These are phyloP conservation scores for Mus spicilegus DNA, from an alignment of 2,113 vertebrate species.

Conservation along the genomic window DNA sequence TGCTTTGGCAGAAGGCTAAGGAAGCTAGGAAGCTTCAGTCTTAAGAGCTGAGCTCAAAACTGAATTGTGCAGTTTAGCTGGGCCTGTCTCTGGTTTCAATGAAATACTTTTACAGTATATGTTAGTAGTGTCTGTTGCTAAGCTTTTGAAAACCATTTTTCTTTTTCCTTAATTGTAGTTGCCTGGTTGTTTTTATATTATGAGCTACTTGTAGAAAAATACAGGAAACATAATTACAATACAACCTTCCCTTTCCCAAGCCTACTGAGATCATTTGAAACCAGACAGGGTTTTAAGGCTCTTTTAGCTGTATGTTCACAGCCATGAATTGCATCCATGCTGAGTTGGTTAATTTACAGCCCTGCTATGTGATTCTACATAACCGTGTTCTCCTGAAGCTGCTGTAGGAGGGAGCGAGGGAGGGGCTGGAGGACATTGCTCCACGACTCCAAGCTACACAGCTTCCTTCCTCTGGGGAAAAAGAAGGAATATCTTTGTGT, in stretches of 20 bases:
- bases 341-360: conserved; percentile 46
- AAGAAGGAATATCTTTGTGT: conserved; percentile 43
- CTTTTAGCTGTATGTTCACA: conserved; percentile 71
- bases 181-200: conserved; percentile 87
- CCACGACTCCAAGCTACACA: background rate
- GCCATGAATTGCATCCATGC: conserved; percentile 63
- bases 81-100: conserved; percentile 84
- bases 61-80: conserved; percentile 67
- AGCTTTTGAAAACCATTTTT: conserved; percentile 81
- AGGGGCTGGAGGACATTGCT: background rate
- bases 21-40: conserved; percentile 34
- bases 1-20: conserved; percentile 65
- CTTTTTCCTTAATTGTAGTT: conserved; percentile 85
- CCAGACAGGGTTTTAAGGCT: conserved; percentile 74
- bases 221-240: conserved; percentile 86
- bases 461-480: conserved; percentile 52
- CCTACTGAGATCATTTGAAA: conserved; percentile 74
- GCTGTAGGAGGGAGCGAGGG: background rate
- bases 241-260: conserved; percentile 84
- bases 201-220: conserved; percentile 88
- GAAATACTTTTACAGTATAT: conserved; percentile 79
- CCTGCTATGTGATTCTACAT: conserved; percentile 37
- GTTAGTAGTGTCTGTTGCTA: conserved; percentile 82
- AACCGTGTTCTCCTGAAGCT: background rate
- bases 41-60: conserved; percentile 45